Percentiles rank a stretch among this genome's conserved stretches.
Conservation (phyloP, 2,888 invertebrate genomes). For the Penaeus monodon region DNA sequence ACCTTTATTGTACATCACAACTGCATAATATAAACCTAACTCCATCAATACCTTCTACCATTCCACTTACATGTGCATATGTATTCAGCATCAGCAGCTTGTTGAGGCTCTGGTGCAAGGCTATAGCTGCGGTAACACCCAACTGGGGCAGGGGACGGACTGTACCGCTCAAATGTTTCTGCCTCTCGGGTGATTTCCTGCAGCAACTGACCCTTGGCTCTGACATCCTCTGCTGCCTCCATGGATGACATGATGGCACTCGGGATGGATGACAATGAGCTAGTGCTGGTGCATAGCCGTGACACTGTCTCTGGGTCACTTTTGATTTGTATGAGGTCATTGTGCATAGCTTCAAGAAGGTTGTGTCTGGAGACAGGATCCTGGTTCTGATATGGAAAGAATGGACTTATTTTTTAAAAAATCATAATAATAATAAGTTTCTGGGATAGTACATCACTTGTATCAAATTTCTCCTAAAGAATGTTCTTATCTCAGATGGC, state of each 20-base stretch:
- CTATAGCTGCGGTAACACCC: conserved; percentile 36
- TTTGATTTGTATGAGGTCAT: conserved; percentile 39
- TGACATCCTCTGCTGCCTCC: conserved; percentile 36
- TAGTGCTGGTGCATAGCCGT: conserved; percentile 20
- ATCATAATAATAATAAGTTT: too few species aligned
- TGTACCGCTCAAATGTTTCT: conserved; percentile 51
- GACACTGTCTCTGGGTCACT: conserved; percentile 47
- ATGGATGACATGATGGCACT: conserved; percentile 1
- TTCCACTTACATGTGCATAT: conserved; percentile 14
- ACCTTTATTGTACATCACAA: too few species aligned
- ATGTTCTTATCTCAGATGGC: too few species aligned
- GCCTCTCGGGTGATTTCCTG: conserved; percentile 51
- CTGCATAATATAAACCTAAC: too few species aligned
- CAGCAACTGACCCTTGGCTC: conserved; percentile 42
- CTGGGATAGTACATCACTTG: too few species aligned
- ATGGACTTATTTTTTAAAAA: too few species aligned
- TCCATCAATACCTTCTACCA: too few species aligned
- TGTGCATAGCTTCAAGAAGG: conserved; percentile 29
- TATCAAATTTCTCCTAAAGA: too few species aligned
- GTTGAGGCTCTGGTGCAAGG: conserved; percentile 19
- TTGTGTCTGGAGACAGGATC: not conserved
- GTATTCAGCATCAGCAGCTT: conserved; percentile 33
- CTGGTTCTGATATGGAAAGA: conserved; percentile 15
- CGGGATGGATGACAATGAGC: not conserved
- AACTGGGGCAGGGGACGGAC: conserved; percentile 18